Conservation (phyloP, 2,888 invertebrate genomes). For the Ischnus inquisitorius region DNA sequence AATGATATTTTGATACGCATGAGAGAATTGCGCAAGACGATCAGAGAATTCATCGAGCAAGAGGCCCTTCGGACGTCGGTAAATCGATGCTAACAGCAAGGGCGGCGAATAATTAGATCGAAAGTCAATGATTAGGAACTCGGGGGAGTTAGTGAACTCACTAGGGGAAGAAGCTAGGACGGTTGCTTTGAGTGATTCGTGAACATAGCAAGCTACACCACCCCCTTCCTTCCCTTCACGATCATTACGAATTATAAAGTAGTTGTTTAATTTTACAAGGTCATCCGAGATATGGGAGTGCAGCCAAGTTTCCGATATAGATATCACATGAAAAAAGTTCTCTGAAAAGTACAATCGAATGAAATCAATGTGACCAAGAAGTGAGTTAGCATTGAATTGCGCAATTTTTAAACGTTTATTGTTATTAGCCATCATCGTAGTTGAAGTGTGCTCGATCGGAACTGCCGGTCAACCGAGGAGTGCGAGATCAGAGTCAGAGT, state of each 20-base stretch:
- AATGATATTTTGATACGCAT: neutral
- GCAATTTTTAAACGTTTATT: neutral
- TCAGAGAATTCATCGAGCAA: neutral
- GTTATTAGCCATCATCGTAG: no score
- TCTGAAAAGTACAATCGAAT: neutral
- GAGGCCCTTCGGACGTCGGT: conserved; percentile 3
- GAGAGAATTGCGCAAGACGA: neutral
- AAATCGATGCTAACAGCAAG: neutral
- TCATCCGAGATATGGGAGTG: neutral
- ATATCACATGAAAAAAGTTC: neutral
- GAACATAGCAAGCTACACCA: no score
- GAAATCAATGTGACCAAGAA: neutral
- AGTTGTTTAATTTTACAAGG: neutral
- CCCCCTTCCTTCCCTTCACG: no score
- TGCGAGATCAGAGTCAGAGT: no score
- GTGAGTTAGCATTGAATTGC: conserved; percentile 1
- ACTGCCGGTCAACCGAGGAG: no score
- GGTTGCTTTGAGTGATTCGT: neutral
- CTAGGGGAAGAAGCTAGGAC: neutral
- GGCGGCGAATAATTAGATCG: no score
- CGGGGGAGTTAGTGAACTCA: neutral
- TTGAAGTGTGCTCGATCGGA: no score
- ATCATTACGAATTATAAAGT: neutral
- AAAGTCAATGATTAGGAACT: no score
- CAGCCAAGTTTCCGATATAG: conserved; percentile 1